phyloP scores from a whole-genome alignment of 2,113 vertebrate species.

The Halichoerus grypus region DNA sequence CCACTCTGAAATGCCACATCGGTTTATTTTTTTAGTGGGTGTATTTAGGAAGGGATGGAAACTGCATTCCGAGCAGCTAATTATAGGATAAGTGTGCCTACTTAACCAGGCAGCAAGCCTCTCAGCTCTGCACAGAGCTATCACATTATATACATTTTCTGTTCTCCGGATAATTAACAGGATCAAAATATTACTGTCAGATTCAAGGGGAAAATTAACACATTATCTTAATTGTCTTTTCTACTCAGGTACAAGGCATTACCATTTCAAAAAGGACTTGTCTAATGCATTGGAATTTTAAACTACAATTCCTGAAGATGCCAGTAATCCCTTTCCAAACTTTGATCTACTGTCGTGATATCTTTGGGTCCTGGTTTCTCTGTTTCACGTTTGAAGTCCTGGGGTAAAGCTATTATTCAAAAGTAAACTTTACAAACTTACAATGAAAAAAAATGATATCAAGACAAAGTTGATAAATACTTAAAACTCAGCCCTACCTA shows the following conservation, averaged over 20 bases:
- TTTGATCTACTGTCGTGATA: conserved; percentile 89
- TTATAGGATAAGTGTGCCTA: conserved; percentile 91
- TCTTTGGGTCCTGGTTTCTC: conserved; percentile 84
- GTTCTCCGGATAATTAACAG: conserved; percentile 90
- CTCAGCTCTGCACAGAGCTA: conserved; percentile 86
- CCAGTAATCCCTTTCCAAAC: conserved; percentile 88
- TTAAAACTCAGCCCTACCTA: not conserved
- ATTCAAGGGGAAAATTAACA: conserved; percentile 90
- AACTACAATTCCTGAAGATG: conserved; percentile 85
- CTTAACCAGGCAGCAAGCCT: conserved; percentile 88
- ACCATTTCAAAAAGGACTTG: conserved; percentile 89
- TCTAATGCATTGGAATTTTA: conserved; percentile 87
- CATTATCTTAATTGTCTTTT: conserved; percentile 92
- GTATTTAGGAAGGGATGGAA: conserved; percentile 86
- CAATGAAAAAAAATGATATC: not conserved
- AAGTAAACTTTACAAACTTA: not conserved
- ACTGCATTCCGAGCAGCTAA: conserved; percentile 90
- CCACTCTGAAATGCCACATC: not conserved
- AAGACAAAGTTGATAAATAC: not conserved
- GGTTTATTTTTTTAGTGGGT: conserved; percentile 70
- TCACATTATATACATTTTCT: conserved; percentile 89
- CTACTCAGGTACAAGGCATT: conserved; percentile 89
- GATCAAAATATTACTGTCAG: conserved; percentile 91
- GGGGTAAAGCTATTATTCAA: not conserved
- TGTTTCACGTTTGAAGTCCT: conserved; percentile 85